Evolutionary conservation across 2,113 vertebrate genomes (phyloP), one percentile per base, ranked within the genome.

Genomic region (Nerophis lumbriciformis): DNA sequence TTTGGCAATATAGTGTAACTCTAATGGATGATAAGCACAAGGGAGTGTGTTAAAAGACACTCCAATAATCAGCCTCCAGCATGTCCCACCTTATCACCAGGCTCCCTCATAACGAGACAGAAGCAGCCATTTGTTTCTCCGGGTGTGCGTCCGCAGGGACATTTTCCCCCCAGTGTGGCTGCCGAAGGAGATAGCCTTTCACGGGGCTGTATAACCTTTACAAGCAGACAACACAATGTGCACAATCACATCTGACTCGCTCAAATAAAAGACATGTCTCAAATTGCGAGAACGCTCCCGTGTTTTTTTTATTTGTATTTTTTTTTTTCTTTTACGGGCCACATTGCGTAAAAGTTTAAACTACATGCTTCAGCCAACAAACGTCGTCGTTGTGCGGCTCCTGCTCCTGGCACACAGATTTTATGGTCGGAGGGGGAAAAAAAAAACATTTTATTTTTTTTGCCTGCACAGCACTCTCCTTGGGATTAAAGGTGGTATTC

Each of bases 401-500:
- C 60, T 50, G 66, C 63, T 72, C 37, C 9, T 28, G 28, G 28
- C 28, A 6, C 37, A 16, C 53, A 56, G 5, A 36, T 42, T 56
- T 56, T 21, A 57, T 57, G 10, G 61, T 48, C 36, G 53, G 55
- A 75, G 76, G 59, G 56, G 61, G 48, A 50, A 68, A 63, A 48
- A 68, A 63, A 63, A 36, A 45, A 35, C 55, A 76, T 83, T 81
- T 72, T 44, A 69, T 81, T 80, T 76, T 66, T 59, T 84, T 10
- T 39, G 7, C 9, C 19, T 77, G 85, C 86, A 83, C 83, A 82
- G 79, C 75, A 65, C 66, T 84, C 75, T 83, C 79, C 81, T 84
- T 81, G 76, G 78, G 70, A 65, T 84, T 66, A 72, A 71, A 83
- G 61, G 71, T 75, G 75, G 54, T 76, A 70, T 83, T 74, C 75